Evolutionary conservation across 1,140 invertebrate genomes (phyloP).

Genomic region (Heliconius hewitsoni): DNA sequence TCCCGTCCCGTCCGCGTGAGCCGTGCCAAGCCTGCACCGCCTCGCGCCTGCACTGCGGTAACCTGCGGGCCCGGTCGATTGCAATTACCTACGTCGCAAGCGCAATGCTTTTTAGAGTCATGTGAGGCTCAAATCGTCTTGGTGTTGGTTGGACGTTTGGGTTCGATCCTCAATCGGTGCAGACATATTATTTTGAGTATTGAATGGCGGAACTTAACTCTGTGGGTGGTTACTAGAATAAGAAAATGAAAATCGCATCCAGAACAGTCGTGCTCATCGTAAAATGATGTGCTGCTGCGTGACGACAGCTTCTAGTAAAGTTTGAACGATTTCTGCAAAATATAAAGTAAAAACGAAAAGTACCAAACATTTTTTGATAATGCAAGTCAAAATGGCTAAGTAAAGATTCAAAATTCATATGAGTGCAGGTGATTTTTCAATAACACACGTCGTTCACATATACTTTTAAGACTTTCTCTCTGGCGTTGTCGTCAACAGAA

Average conservation of each 20-base stretch:
- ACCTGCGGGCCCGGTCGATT: constrained; percentile 20
- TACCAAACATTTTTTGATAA: too few relatives aligned
- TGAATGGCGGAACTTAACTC: too few relatives aligned
- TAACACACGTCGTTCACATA: neutral
- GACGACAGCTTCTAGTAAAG: too few relatives aligned
- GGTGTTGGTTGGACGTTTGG: neutral
- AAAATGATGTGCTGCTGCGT: too few relatives aligned
- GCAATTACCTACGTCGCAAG: constrained; percentile 13
- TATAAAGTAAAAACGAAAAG: neutral
- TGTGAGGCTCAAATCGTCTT: neutral
- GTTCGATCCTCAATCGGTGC: neutral
- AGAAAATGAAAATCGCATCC: too few relatives aligned
- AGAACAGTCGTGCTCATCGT: too few relatives aligned
- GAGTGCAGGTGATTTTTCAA: neutral
- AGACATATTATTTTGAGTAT: too few relatives aligned
- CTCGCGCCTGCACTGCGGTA: constrained; percentile 18
- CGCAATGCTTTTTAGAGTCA: neutral
- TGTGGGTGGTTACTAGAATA: too few relatives aligned
- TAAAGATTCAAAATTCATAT: neutral
- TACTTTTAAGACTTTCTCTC: neutral
- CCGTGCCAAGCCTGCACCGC: constrained; percentile 15
- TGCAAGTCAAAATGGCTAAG: neutral
- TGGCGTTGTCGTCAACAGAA: neutral
- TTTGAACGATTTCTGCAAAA: neutral
- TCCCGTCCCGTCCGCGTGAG: neutral